A percentile compares a stretch with the other conserved stretches of the same genome.
Evolutionary conservation across 2,113 vertebrate genomes (phyloP).

Genomic region (Crotalus tigris): DNA sequence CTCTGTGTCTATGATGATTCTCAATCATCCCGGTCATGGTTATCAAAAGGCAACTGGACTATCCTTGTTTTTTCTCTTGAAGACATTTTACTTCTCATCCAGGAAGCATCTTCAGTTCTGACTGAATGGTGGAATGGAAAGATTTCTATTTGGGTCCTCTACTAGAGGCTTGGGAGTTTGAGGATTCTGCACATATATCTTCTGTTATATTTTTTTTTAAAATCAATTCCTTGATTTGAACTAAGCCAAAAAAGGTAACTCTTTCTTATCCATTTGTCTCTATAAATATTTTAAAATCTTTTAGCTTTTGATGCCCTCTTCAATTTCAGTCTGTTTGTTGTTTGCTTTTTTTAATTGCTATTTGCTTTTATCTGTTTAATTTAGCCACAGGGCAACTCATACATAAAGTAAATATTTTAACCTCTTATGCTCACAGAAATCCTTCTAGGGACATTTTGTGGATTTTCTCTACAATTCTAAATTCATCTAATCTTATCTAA

Average conservation of each 20-base stretch:
- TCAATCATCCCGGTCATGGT: neutral
- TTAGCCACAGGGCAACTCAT: neutral
- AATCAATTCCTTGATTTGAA: neutral
- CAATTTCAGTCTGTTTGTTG: neutral
- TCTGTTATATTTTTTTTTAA: neutral
- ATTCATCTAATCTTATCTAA: neutral
- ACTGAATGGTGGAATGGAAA: neutral
- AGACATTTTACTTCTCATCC: neutral
- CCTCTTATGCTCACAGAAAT: no score
- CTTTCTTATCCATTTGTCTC: neutral
- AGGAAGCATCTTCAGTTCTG: neutral
- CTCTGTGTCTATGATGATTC: neutral
- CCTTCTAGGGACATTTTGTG: neutral
- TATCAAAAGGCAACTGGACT: neutral
- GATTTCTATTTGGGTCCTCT: neutral
- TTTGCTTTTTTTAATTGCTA: neutral
- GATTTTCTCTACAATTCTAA: neutral
- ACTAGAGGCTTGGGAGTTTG: neutral
- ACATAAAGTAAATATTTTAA: neutral
- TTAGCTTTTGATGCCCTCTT: neutral
- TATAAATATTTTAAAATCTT: neutral
- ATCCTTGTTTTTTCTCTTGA: neutral
- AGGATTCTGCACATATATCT: constrained; percentile 4
- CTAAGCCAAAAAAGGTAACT: neutral
- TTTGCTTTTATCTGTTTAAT: neutral